A percentile compares a stretch with the other conserved stretches of the same genome.
These are phyloP conservation scores for Nestor notabilis DNA, from an alignment of 2,113 vertebrate genomes.

Conservation along the genomic window DNA sequence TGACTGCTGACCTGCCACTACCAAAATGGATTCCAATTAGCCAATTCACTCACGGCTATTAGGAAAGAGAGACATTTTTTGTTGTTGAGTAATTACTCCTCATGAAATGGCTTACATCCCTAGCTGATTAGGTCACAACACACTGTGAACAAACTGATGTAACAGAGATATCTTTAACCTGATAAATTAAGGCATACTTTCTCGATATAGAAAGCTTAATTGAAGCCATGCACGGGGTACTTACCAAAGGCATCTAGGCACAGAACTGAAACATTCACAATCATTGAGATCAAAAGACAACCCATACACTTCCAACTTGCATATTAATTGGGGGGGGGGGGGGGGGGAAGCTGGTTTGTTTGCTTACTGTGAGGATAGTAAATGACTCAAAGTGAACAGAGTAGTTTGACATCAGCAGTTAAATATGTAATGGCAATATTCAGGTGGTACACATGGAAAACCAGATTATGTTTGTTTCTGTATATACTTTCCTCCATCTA, in stretches of 20 bases:
- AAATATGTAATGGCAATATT: background rate
- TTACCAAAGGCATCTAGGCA: slow-evolving; percentile 7
- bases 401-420: background rate
- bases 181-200: slow-evolving; percentile 73
- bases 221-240: slow-evolving; percentile 21
- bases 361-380: background rate
- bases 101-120: slow-evolving; percentile 62
- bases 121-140: slow-evolving; percentile 68
- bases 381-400: background rate
- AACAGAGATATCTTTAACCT: slow-evolving; percentile 69
- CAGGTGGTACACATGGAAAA: background rate
- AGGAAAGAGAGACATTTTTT: slow-evolving; percentile 58
- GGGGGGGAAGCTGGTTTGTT: background rate
- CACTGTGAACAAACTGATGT: slow-evolving; percentile 71
- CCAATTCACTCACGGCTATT: slow-evolving; percentile 38
- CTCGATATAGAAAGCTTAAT: slow-evolving; percentile 58
- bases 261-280: background rate
- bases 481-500: background rate
- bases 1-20: slow-evolving; percentile 46
- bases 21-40: slow-evolving; percentile 62
- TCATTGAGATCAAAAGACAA: background rate
- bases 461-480: background rate
- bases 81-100: slow-evolving; percentile 61
- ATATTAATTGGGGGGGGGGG: rapidly evolving
- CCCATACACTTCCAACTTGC: background rate